Conservation (phyloP, 1,140 invertebrate genomes). For the Eufriesea mexicana region DNA sequence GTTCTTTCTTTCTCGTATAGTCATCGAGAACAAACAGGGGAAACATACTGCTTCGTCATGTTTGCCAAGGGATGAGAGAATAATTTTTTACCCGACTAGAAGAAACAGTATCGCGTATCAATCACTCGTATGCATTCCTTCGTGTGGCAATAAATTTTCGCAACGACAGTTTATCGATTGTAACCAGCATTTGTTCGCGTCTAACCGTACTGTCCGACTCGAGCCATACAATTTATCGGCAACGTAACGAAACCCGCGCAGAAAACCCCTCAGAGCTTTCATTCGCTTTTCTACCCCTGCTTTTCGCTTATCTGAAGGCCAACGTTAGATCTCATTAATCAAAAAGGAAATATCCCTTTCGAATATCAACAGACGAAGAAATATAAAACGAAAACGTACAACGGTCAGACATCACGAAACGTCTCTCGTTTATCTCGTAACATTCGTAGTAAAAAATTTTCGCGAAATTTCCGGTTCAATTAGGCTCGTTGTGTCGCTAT, state of each 20-base stretch:
- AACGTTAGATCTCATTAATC: background rate
- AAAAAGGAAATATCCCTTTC: background rate
- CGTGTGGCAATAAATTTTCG: constrained; percentile 52
- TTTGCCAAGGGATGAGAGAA: background rate
- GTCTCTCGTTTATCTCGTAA: background rate
- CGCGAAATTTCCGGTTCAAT: background rate
- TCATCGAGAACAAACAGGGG: background rate
- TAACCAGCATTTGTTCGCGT: constrained; percentile 2
- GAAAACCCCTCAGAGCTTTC: background rate
- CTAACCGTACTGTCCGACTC: background rate
- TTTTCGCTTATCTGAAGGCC: background rate
- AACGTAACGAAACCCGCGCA: constrained; percentile 31
- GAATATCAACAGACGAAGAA: background rate
- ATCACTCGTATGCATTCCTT: constrained; percentile 42
- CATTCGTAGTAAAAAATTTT: background rate
- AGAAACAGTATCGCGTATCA: constrained; percentile 27
- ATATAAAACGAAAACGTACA: background rate
- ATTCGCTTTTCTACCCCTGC: background rate
- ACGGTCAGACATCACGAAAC: background rate
- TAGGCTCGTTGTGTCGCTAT: background rate
- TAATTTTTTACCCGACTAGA: background rate
- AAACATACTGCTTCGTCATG: background rate
- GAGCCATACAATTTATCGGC: constrained; percentile 43
- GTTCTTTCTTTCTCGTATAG: background rate
- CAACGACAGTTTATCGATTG: constrained; percentile 35